Evolutionary conservation across 1,140 invertebrate species (phyloP), one percentile per base, ranked within the genome.

Genomic region (Wasmannia auropunctata): DNA sequence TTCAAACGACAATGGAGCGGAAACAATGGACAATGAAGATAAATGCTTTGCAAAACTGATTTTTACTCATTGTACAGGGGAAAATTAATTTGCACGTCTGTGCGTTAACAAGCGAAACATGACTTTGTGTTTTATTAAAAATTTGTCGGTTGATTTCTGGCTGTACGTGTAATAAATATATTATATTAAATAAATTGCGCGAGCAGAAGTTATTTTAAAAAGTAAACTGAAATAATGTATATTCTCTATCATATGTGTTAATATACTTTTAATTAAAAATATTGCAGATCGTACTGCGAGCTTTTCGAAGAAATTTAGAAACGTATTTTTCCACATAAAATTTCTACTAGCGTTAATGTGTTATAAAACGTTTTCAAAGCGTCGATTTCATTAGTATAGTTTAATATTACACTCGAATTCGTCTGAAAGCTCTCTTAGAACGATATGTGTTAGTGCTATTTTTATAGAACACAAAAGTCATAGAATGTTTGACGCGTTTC

Each of bases 381-480:
- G n/a, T n/a, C n/a, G 7, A 51, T n/a, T 7, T 51, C 51, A 54
- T n/a, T n/a, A n/a, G n/a, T n/a, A 8, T 10, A 25, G 3, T 58
- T 58, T 16, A 28, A 31, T 76, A 60, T 40, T 28, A 5, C 3
- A 40, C 4, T 46, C 2, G 14, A 25, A 40, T 62, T 10, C 2
- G n/a, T 51, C 0, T 69, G 46, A 80, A 80, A 80, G 19, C 6
- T 37, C 14, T 79, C 31, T n/a, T n/a, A n/a, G n/a, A n/a, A n/a
- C n/a, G n/a, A n/a, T n/a, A n/a, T 54, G 0, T 28, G n/a, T 80
- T 69, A n/a, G n/a, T n/a, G n/a, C n/a, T 80, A 70, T 80, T 70
- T 69, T 69, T 54, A 80, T 70, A 56, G 16, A 37, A 80, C 25
- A 54, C 16, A 14, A 70, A 25, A 70, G 58, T 16, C 28, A 62